Evolutionary conservation across 1,140 invertebrate genomes (phyloP).

Genomic region (Tetramorium simillimum): DNA sequence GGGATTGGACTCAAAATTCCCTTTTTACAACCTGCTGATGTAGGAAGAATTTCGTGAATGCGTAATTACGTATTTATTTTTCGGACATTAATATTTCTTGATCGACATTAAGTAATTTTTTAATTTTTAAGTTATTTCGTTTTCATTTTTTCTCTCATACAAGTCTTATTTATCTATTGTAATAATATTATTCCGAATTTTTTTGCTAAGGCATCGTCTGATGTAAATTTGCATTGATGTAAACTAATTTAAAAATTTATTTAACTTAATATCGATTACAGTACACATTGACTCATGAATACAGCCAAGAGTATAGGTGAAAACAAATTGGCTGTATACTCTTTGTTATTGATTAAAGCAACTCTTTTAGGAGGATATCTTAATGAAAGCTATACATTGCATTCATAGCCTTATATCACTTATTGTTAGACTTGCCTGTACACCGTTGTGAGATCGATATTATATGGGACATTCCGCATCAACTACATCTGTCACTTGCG

Average conservation of each 20-base stretch:
- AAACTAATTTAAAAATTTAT: constrained; percentile 17
- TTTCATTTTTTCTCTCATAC: background rate
- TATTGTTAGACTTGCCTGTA: constrained; percentile 53
- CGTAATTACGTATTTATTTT: background rate
- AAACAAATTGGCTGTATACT: too few relatives aligned
- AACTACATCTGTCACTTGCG: constrained; percentile 70
- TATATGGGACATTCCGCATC: constrained; percentile 74
- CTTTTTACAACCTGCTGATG: constrained; percentile 12
- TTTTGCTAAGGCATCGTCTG: background rate
- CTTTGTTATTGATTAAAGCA: constrained; percentile 20
- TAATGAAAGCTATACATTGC: constrained; percentile 65
- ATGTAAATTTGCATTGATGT: background rate
- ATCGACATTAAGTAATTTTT: background rate
- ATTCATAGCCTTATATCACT: constrained; percentile 66
- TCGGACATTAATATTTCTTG: background rate
- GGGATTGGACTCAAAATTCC: background rate
- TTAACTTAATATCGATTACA: constrained; percentile 13
- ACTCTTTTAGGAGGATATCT: constrained; percentile 48
- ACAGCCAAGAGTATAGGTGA: background rate
- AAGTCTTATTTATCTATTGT: background rate
- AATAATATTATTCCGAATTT: background rate
- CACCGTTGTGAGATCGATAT: constrained; percentile 67
- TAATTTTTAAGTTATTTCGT: background rate
- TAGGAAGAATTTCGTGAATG: background rate
- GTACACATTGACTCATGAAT: background rate